phyloP scores from a whole-genome alignment of 1,140 invertebrate species.

The Drosophila fuyamai region DNA sequence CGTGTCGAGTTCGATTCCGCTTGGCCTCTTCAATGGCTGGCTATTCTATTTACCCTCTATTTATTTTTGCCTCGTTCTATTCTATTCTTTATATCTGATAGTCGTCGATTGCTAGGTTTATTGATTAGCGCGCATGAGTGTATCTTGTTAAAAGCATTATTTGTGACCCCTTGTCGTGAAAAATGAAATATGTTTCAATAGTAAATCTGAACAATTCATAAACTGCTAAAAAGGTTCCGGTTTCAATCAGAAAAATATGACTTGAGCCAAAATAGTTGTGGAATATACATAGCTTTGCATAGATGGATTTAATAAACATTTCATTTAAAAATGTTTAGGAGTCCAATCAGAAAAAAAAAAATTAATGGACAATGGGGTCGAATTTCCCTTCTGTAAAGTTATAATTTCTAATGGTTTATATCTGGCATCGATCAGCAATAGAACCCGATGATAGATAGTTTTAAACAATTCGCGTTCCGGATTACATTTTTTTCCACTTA shows the following conservation, averaged over 20 bases:
- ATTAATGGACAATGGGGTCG: background rate
- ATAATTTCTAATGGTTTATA: background rate
- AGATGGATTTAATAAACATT: no score
- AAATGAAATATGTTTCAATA: background rate
- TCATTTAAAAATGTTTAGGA: no score
- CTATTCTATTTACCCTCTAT: background rate
- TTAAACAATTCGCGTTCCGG: no score
- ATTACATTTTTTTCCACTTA: background rate
- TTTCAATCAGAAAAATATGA: background rate
- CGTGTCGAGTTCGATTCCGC: constrained; percentile 29
- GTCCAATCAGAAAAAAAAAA: background rate
- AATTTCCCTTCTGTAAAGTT: background rate
- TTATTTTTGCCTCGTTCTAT: background rate
- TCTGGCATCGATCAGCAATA: background rate
- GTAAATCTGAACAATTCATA: background rate
- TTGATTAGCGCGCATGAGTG: background rate
- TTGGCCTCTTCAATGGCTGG: constrained; percentile 8
- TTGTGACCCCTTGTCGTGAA: background rate
- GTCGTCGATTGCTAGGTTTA: background rate
- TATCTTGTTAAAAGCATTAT: background rate
- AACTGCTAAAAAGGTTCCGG: no score
- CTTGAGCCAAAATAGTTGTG: background rate
- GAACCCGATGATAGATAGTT: background rate
- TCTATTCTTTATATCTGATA: background rate
- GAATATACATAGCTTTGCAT: no score